phyloP scores from a whole-genome alignment of 2,888 invertebrate genomes.

The Lutraria lutraria region DNA sequence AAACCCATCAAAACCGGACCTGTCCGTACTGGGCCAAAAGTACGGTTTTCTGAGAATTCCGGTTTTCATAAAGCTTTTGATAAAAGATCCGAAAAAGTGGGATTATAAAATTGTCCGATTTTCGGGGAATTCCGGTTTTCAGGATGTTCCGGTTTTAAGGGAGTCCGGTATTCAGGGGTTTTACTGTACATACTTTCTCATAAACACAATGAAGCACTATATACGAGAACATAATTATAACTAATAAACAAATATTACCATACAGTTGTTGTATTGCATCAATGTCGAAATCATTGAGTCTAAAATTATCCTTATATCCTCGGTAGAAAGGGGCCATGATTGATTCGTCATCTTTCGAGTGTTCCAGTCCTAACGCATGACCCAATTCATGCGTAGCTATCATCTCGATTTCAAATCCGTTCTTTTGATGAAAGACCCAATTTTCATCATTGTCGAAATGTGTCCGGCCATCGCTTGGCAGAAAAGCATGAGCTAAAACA shows the following conservation, averaged over 20 bases:
- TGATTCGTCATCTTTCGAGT: slow-evolving; percentile 79
- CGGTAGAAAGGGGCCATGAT: slow-evolving; percentile 85
- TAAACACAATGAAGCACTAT: no score
- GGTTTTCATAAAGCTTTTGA: no score
- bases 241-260: slow-evolving; percentile 69
- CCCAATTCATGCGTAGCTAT: slow-evolving; percentile 86
- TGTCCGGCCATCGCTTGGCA: slow-evolving; percentile 82
- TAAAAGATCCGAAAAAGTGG: no score
- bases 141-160: no score
- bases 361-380: slow-evolving; percentile 85
- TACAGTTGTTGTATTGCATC: slow-evolving; percentile 82
- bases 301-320: slow-evolving; percentile 75
- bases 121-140: no score
- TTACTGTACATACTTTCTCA: no score
- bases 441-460: slow-evolving; percentile 85
- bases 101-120: no score
- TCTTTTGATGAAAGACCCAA: slow-evolving; percentile 80
- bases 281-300: slow-evolving; percentile 82
- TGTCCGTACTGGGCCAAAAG: no score
- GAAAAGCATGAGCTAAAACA: slow-evolving; percentile 84
- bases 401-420: slow-evolving; percentile 76
- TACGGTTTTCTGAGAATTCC: no score
- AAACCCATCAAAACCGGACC: no score
- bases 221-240: no score
- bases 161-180: no score